Evolutionary conservation across 2,797 vertebrate genomes (phyloP).

Genomic region (Xenopus petersii): DNA sequence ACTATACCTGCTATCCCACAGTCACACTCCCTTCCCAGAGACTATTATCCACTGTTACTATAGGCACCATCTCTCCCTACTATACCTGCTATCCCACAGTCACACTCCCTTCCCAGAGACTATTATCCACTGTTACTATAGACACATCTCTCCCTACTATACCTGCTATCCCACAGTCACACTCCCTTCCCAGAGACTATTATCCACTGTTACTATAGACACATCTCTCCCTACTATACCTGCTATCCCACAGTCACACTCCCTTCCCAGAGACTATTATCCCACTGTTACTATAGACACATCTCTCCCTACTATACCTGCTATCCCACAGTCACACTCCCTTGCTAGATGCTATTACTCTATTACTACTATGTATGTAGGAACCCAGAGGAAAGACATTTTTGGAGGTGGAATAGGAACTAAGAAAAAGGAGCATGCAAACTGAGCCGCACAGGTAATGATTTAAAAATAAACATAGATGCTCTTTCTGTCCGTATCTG

Average conservation of each 20-base stretch:
- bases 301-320: not conserved
- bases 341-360: not conserved
- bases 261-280: not conserved
- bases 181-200: not conserved
- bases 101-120: not conserved
- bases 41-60: too few species aligned
- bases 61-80: not conserved
- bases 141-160: not conserved
- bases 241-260: not conserved
- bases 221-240: not conserved
- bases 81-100: not conserved
- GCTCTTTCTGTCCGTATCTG: constrained; percentile 11
- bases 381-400: not conserved
- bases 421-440: not conserved
- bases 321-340: not conserved
- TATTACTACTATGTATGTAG: too few species aligned
- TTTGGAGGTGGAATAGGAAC: not conserved
- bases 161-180: not conserved
- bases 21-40: too few species aligned
- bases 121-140: too few species aligned
- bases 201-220: too few species aligned
- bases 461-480: not conserved
- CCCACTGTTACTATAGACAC: too few species aligned
- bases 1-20: too few species aligned
- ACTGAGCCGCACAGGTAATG: not conserved